Conservation (phyloP, 1,140 invertebrate species). For the Drosophila mojavensis region DNA sequence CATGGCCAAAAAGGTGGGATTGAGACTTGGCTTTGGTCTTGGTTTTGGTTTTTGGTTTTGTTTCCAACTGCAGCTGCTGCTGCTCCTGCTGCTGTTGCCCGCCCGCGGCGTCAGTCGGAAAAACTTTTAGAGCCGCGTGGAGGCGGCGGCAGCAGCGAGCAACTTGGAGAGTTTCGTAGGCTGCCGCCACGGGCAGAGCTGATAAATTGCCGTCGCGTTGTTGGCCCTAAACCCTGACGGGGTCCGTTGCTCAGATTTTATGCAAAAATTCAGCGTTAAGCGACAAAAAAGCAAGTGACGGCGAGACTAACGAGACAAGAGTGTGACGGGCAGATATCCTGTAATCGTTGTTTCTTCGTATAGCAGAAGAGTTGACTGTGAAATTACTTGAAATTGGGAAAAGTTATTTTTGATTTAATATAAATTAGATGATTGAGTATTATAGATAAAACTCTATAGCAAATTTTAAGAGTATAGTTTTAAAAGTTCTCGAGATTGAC, state of each 20-base stretch:
- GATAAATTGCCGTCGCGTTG: constrained; percentile 70
- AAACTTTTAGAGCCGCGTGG: constrained; percentile 63
- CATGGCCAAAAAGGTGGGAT: constrained; percentile 37
- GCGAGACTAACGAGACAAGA: background rate
- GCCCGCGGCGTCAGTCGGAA: constrained; percentile 61
- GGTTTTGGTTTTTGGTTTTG: constrained; percentile 23
- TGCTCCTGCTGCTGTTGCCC: constrained; percentile 21
- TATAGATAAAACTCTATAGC: too few species aligned
- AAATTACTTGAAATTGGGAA: too few species aligned
- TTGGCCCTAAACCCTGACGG: constrained; percentile 39
- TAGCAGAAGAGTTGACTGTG: too few species aligned
- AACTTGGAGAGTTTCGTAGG: constrained; percentile 65
- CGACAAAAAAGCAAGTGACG: constrained; percentile 10
- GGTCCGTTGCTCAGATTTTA: constrained; percentile 61
- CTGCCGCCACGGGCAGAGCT: constrained; percentile 65
- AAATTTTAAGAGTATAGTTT: too few species aligned
- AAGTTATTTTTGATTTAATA: too few species aligned
- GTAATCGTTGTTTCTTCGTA: background rate
- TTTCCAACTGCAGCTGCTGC: constrained; percentile 18
- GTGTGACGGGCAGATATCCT: background rate
- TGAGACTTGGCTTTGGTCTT: constrained; percentile 36
- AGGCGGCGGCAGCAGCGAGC: constrained; percentile 13
- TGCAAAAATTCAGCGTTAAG: constrained; percentile 56
- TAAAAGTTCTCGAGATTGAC: too few species aligned
- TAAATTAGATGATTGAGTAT: too few species aligned